Evolutionary conservation across 2,113 vertebrate genomes (phyloP).

Genomic region (Psilopsiagon aurifrons): DNA sequence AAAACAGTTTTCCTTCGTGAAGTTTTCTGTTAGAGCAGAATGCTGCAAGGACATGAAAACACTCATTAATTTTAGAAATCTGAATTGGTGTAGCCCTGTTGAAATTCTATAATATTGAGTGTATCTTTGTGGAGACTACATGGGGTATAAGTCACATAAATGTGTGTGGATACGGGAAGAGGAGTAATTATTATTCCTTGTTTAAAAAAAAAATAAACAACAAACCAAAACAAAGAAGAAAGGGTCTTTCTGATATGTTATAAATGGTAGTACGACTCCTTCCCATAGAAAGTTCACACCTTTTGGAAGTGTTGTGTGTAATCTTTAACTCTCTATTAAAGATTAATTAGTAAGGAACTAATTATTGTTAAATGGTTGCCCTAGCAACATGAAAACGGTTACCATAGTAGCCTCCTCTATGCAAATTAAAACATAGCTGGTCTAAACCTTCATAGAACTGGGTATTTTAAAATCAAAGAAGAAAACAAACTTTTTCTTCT

Average conservation of each 20-base stretch:
- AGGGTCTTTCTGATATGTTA: neutral
- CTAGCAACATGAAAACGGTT: constrained; percentile 30
- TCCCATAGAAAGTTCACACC: neutral
- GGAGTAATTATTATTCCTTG: neutral
- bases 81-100: neutral
- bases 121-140: neutral
- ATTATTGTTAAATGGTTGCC: constrained; percentile 36
- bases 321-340: neutral
- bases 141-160: neutral
- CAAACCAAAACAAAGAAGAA: neutral
- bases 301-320: neutral
- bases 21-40: neutral
- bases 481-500: neutral
- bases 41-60: rapidly evolving
- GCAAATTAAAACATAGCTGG: constrained; percentile 2
- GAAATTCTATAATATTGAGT: neutral
- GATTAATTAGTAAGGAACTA: neutral
- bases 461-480: neutral
- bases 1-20: neutral
- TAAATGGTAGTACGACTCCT: neutral
- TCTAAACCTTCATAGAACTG: neutral
- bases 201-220: neutral
- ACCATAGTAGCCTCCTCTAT: constrained; percentile 32
- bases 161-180: neutral
- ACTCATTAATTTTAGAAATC: neutral